phyloP scores from a whole-genome alignment of 2,797 vertebrate species.

The Stomatorhinus walkeri region DNA sequence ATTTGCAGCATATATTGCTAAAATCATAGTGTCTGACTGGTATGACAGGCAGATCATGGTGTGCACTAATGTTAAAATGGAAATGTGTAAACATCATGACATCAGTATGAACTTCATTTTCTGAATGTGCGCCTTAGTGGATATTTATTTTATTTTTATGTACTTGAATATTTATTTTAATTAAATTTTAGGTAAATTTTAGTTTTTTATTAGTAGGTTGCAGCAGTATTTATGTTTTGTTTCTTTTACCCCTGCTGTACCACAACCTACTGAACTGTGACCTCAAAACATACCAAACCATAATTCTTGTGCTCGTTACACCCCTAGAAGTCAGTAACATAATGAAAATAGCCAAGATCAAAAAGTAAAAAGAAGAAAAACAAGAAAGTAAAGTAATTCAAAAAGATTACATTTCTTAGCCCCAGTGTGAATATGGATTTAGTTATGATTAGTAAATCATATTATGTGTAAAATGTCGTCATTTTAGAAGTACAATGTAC shows the following conservation, averaged over 20 bases:
- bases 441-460: neutral
- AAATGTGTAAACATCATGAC: neutral
- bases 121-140: neutral
- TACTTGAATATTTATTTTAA: neutral
- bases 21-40: neutral
- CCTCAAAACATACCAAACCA: neutral
- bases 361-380: neutral
- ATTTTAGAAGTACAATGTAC: neutral
- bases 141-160: neutral
- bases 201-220: neutral
- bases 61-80: neutral
- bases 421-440: neutral
- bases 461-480: neutral
- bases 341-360: neutral
- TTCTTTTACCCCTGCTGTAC: neutral
- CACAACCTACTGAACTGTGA: neutral
- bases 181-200: neutral
- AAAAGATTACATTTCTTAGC: neutral
- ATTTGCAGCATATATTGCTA: neutral
- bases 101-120: neutral
- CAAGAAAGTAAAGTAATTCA: neutral
- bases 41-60: neutral
- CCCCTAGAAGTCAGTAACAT: neutral
- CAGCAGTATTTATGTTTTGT: neutral
- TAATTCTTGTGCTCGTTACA: neutral